Base-by-base conservation (phyloP, 2,888 invertebrate species). In the Cryptus viduatorius region DNA sequence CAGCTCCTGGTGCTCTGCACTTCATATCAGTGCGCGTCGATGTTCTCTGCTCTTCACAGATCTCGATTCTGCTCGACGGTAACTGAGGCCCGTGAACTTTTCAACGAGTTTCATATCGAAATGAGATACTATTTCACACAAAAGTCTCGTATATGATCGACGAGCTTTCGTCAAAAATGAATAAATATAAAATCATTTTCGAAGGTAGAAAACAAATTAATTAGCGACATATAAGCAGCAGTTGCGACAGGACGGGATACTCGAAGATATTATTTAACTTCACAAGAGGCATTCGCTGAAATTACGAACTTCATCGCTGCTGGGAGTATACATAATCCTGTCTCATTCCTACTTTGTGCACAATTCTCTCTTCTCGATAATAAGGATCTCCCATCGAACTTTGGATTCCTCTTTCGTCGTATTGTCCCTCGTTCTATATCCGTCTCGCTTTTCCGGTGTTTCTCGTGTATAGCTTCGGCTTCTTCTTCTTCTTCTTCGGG, bases 331-430 rank as follows among this genome's bases (percentile, higher is more conserved):
- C 1, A 61, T 14, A 61, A 61, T 61, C 29, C 61, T 42, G 48
- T 67, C 44, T 76, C 56, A 31, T 19, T 44, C 46, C 72, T 44
- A 42, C 46, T 46, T 61, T 61, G 61, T 29, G 61, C 71, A 29
- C 5, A 14, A 64, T 37, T 69, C 48, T 79, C 37, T 48, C 71
- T 56, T 44, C 69, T 16, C 81, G 73, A 69, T 72, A 82, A 84
- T 82, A 85, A 85, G 76, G 76, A 82, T 73, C 69, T 75, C 73
- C 78, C 59, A 83, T 76, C 82, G 82, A 79, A 85, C 76, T 82
- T 82, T 76, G 71, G 53, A 79, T 79, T 75, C 24, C 59, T 78
- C 81, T 82, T 59, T 61, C 53, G 61, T 31, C 46, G 53, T 64
- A 72, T 80, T 72, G 53, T 79, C 72, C 65, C 59, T 31, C 67